These are phyloP conservation scores for Nannoperca obscura DNA, from an alignment of 2,797 vertebrate genomes.

Conservation along the genomic window DNA sequence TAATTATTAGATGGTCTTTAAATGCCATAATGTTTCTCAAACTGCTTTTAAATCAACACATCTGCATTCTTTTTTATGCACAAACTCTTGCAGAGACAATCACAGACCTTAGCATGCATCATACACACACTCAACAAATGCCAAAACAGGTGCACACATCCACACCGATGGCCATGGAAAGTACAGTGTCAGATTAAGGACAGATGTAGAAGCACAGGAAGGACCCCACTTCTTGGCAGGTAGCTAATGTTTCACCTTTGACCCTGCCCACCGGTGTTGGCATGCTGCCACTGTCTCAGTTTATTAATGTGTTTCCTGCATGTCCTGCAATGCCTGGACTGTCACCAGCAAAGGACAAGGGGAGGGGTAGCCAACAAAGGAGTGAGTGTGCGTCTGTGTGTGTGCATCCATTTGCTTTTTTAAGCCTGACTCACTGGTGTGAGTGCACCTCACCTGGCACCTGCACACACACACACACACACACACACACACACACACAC, in stretches of 20 bases:
- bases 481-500: not conserved
- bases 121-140: conserved; percentile 8
- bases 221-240: conserved; percentile 47
- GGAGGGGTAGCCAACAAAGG: conserved; percentile 35
- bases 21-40: not conserved
- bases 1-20: not conserved
- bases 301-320: conserved; percentile 74
- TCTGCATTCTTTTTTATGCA: not conserved
- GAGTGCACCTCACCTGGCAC: conserved; percentile 36
- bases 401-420: conserved; percentile 32
- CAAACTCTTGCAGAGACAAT: not conserved
- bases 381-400: conserved; percentile 13
- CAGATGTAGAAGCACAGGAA: conserved; percentile 46
- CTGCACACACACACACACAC: conserved; percentile 7
- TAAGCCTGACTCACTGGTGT: conserved; percentile 9
- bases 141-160: conserved; percentile 10
- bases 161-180: conserved; percentile 26
- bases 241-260: conserved; percentile 66
- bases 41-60: not conserved
- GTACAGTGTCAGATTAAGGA: conserved; percentile 53
- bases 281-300: conserved; percentile 33
- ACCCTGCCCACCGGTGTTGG: conserved; percentile 54
- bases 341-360: conserved; percentile 58
- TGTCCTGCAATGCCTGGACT: conserved; percentile 51
- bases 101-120: not conserved